These are phyloP conservation scores for Aegotheles bennettii DNA, from an alignment of 2,113 vertebrate genomes.

Conservation along the genomic window DNA sequence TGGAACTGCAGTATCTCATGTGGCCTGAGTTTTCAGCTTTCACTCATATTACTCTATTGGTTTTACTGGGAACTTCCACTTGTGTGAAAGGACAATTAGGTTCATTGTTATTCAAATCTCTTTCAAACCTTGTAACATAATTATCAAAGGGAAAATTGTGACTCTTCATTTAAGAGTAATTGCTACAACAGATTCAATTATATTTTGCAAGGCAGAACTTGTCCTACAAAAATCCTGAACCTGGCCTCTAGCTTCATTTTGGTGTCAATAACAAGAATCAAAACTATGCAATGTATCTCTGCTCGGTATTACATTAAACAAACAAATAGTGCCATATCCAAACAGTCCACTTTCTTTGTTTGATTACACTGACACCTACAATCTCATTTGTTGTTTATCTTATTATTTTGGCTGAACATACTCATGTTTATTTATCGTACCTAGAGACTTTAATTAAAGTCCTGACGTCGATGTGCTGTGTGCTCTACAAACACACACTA, in stretches of 20 bases:
- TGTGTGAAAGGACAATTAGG: not conserved
- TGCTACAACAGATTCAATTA: slow-evolving; percentile 4
- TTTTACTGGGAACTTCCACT: not conserved
- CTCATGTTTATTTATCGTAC: not conserved
- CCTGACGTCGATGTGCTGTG: not conserved
- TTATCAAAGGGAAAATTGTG: not conserved
- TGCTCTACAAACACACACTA: not conserved
- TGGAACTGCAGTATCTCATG: not conserved
- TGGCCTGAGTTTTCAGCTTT: not conserved
- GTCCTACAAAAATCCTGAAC: not conserved
- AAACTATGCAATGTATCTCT: not conserved
- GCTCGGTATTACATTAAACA: not conserved
- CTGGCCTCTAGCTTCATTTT: not conserved
- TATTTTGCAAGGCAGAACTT: not conserved
- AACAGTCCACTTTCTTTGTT: not conserved
- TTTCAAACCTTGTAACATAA: not conserved
- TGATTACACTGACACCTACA: not conserved
- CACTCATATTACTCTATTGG: not conserved
- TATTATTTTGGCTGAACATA: not conserved
- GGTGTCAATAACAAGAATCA: not conserved
- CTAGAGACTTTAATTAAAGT: not conserved
- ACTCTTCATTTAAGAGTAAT: not conserved
- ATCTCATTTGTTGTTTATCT: not conserved
- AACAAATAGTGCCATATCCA: not conserved
- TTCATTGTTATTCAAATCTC: not conserved